phyloP scores from a whole-genome alignment of 2,113 vertebrate genomes.

The Procapra przewalskii region DNA sequence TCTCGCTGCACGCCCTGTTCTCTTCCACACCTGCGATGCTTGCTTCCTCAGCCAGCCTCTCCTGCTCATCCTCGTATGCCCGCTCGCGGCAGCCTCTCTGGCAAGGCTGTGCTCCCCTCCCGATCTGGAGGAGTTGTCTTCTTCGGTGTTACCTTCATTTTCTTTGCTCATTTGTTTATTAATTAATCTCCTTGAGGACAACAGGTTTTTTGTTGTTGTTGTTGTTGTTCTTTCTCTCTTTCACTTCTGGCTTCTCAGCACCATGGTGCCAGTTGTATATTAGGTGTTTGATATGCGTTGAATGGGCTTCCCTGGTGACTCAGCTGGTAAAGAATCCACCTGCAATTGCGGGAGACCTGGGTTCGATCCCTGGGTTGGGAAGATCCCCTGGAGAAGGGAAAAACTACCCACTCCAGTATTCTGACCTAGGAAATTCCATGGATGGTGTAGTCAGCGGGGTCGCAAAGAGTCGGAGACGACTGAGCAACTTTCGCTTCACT shows the following conservation, averaged over 20 bases:
- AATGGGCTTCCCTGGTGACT: neutral
- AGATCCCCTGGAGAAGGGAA: neutral
- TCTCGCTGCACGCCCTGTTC: too few relatives aligned
- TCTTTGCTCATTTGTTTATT: neutral
- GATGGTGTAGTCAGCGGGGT: neutral
- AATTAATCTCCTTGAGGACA: neutral
- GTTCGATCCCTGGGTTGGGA: neutral
- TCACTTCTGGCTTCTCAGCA: neutral
- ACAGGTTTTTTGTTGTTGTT: neutral
- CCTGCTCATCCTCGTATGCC: neutral
- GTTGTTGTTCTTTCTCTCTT: neutral
- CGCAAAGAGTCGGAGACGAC: accelerated
- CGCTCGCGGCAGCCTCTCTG: neutral
- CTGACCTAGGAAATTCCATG: neutral
- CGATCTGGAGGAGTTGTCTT: neutral
- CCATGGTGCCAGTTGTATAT: neutral
- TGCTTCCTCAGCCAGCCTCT: neutral
- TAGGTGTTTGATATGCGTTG: neutral
- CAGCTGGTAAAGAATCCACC: neutral
- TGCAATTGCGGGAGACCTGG: neutral
- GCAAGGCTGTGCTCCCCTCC: too few relatives aligned
- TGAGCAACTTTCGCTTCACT: neutral
- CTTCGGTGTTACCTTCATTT: neutral
- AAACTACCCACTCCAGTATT: neutral
- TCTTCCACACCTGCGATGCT: neutral